A percentile compares a stretch with the other conserved stretches of the same genome.
These are phyloP conservation scores for Mnemiopsis leidyi DNA, from an alignment of 37 sponge, comb jelly and placozoan species.

Conservation along the genomic window DNA sequence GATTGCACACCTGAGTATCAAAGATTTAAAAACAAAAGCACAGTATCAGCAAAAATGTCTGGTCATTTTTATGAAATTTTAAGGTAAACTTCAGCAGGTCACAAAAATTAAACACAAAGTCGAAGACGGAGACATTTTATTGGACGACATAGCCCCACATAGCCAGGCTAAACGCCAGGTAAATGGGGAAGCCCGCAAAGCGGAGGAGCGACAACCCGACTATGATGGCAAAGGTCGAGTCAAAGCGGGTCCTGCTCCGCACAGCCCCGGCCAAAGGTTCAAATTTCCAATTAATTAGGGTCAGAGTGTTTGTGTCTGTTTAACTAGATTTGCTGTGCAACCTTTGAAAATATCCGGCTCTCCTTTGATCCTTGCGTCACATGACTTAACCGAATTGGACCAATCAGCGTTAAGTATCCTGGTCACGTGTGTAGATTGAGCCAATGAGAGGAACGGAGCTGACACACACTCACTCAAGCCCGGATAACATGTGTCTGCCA, in stretches of 20 bases:
- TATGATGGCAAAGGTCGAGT: background rate
- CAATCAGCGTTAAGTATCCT: background rate
- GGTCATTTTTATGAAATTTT: too few relatives aligned
- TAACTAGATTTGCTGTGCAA: conserved; percentile 25
- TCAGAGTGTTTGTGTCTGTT: conserved; percentile 31
- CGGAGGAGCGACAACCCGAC: background rate
- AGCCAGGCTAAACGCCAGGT: background rate
- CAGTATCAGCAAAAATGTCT: too few relatives aligned
- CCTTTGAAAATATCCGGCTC: conserved; percentile 29
- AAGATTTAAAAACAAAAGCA: too few relatives aligned
- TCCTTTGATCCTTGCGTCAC: conserved; percentile 11
- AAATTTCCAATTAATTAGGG: conserved; percentile 41
- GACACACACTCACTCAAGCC: background rate
- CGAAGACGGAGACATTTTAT: too few relatives aligned
- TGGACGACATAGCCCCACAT: too few relatives aligned
- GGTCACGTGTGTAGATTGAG: background rate
- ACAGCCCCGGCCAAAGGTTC: background rate
- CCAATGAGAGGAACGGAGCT: background rate
- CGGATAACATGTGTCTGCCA: background rate
- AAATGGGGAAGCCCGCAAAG: background rate
- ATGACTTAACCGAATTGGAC: background rate
- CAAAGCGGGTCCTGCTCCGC: background rate
- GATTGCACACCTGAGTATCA: too few relatives aligned
- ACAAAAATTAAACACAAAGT: too few relatives aligned
- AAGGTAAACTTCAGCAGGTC: too few relatives aligned